phyloP scores from a whole-genome alignment of 2,797 vertebrate genomes.

The Fratercula arctica region DNA sequence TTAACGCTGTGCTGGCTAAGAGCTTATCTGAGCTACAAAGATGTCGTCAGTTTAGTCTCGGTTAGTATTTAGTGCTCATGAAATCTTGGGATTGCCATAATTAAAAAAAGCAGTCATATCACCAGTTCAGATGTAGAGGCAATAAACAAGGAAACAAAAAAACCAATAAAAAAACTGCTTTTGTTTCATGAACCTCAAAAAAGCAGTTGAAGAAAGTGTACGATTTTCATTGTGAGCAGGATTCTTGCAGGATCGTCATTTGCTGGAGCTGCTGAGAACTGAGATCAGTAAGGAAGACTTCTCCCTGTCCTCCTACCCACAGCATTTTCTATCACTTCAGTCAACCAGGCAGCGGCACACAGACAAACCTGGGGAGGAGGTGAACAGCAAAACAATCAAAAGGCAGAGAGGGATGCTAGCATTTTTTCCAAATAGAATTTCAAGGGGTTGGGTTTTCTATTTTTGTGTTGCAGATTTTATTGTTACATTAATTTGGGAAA shows the following conservation, averaged over 20 bases:
- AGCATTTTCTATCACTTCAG: not conserved
- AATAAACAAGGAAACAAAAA: not conserved
- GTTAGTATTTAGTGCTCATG: not conserved
- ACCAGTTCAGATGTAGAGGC: not conserved
- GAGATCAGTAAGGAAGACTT: not conserved
- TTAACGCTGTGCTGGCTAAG: not conserved
- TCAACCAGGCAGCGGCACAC: not conserved
- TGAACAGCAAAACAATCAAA: not conserved
- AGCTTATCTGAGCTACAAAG: not conserved
- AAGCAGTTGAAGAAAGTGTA: not conserved
- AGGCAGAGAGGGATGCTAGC: not conserved
- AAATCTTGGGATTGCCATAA: not conserved
- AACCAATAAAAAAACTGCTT: not conserved
- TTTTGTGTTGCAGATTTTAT: not conserved
- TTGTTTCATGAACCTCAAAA: not conserved
- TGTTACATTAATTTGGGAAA: not conserved
- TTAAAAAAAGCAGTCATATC: not conserved
- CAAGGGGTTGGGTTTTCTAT: not conserved
- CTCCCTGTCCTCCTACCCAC: not conserved
- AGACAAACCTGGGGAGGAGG: not conserved
- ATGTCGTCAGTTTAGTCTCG: rapidly evolving
- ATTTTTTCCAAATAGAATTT: not conserved
- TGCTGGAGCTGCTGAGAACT: not conserved
- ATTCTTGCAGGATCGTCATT: not conserved
- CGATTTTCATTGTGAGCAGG: not conserved